Base-by-base conservation (phyloP, 2,888 invertebrate species). In the Notocelia uddmanniana region DNA sequence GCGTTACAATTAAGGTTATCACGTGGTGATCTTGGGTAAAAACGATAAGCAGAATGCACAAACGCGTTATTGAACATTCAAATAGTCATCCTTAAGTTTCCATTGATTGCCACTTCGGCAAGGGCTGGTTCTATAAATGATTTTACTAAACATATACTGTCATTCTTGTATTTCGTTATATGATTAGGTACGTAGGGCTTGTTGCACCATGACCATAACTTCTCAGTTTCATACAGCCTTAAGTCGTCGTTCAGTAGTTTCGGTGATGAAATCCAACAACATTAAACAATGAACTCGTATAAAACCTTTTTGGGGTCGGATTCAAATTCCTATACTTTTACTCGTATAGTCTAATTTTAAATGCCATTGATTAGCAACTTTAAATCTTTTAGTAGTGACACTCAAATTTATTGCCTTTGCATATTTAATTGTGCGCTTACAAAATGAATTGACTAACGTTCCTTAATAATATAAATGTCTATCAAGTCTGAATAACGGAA, bases 31-130 rank as follows among this genome's bases (percentile, higher is more conserved):
- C 9, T 52, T 55, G 52, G 26, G 69, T 58, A 45, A 57, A 50
- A 26, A 26, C 26, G 26, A 26, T 26, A 26, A 26, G 26, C 0
- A 6, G 15, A 0, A 41, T 13, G 26, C 41, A 62, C 26, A 23
- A 60, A 71, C 73, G 76, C 68, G 73, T 62, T 76, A 73, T 80
- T 79, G 76, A 78, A 75, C 78, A 80, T 77, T 78, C 73, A 76
- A 78, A 75, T 73, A 59, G 67, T 67, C 73, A 76, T 74, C 60
- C 69, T 73, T 74, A 75, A 74, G 62, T 23, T 50, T 41, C 5
- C 48, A 55, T 54, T 52, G 52, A 62, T 62, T 68, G 60, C 60
- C 60, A 19, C 21, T 63, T 63, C 6, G n/a, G 31, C 6, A 48
- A 45, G 3, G n/a, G n/a, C 31, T 21, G 31, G n/a, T 15, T 15